A percentile compares a stretch with the other conserved stretches of the same genome.
Evolutionary conservation across 2,113 vertebrate species (phyloP).

Genomic region (Antidorcas marsupialis): DNA sequence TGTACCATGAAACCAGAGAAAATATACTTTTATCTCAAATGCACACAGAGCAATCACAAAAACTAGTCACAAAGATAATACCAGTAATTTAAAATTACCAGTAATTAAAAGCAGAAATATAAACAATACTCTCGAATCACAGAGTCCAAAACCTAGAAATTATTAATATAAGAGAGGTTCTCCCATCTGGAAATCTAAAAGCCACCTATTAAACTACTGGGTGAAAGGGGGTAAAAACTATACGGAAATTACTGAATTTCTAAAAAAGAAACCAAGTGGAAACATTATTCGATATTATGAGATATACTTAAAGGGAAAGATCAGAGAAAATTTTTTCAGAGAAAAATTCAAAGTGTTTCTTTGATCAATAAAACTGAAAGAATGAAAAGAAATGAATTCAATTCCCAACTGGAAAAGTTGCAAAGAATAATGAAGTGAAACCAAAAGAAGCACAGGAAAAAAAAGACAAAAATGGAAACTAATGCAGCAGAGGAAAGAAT

Average conservation of each 20-base stretch:
- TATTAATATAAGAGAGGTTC: background rate
- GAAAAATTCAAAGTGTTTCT: background rate
- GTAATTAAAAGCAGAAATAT: background rate
- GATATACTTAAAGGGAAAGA: background rate
- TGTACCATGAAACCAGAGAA: background rate
- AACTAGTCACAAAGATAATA: background rate
- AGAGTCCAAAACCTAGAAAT: background rate
- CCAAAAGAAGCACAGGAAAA: background rate
- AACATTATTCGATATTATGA: background rate
- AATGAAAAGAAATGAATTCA: background rate
- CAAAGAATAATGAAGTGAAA: background rate
- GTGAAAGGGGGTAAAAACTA: background rate
- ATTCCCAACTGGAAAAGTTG: background rate
- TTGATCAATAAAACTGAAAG: background rate
- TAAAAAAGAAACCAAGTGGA: background rate
- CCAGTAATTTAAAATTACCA: background rate
- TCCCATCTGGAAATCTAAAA: background rate
- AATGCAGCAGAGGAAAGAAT: background rate
- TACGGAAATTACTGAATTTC: background rate
- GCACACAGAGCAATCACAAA: background rate
- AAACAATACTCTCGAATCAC: background rate
- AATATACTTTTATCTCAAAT: background rate
- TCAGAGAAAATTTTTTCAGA: background rate
- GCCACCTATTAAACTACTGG: background rate
- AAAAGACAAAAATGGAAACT: background rate